A percentile compares a stretch with the other conserved stretches of the same genome.
Conservation (phyloP, 2,113 vertebrate species). For the Riparia riparia region DNA sequence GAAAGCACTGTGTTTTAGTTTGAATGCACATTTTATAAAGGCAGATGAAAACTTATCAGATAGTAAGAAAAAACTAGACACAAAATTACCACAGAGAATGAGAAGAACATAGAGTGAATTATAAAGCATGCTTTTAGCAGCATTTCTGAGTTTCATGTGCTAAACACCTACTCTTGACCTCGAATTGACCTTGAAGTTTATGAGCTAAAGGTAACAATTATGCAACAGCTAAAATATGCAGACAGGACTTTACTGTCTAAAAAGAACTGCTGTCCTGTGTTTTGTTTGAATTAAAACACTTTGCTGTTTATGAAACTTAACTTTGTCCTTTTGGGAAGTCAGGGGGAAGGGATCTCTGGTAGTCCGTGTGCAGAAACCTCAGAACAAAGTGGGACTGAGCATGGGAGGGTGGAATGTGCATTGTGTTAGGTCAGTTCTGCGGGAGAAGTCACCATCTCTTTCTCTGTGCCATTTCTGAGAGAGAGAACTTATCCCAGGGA, state of each 20-base stretch:
- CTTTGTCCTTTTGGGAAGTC: conserved; percentile 12
- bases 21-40: not conserved
- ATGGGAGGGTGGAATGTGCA: not conserved
- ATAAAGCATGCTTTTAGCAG: conserved; percentile 18
- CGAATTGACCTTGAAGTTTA: conserved; percentile 70
- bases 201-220: conserved; percentile 76
- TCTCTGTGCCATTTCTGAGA: not conserved
- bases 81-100: not conserved
- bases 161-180: conserved; percentile 67
- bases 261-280: conserved; percentile 63
- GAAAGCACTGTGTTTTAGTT: not conserved
- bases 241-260: conserved; percentile 65
- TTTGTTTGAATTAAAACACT: conserved; percentile 72
- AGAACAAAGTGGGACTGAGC: not conserved
- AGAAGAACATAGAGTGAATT: not conserved
- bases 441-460: not conserved
- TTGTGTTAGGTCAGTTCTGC: not conserved
- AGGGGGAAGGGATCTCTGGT: not conserved
- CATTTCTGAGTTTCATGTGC: conserved; percentile 51
- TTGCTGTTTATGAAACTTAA: conserved; percentile 66
- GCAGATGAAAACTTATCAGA: not conserved
- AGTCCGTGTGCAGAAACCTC: conserved; percentile 1
- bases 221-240: conserved; percentile 77
- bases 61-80: not conserved
- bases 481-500: not conserved